Evolutionary conservation across 2,113 vertebrate species (phyloP).

Genomic region (Cyprinus carpio): DNA sequence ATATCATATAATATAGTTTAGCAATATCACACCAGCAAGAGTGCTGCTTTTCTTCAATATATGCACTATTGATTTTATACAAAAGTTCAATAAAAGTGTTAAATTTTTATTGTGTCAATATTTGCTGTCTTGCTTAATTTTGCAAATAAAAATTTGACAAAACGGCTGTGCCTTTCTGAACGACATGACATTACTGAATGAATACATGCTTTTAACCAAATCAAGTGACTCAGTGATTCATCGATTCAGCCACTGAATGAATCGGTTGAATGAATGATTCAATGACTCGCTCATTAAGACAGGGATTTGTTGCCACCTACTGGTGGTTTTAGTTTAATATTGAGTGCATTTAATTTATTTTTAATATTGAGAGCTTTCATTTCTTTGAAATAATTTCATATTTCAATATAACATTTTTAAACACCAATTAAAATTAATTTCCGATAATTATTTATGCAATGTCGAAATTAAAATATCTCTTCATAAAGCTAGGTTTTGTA

Average conservation of each 20-base stretch:
- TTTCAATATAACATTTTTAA: neutral
- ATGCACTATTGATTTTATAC: neutral
- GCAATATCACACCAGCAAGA: neutral
- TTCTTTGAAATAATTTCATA: neutral
- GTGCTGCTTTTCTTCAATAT: too few species aligned
- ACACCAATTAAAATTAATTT: neutral
- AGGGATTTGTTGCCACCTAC: too few species aligned
- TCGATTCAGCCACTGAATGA: too few species aligned
- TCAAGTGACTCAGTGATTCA: too few species aligned
- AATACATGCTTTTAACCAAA: neutral
- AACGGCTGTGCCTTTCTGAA: neutral
- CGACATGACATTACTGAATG: neutral
- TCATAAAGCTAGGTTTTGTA: too few species aligned
- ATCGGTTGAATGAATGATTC: too few species aligned
- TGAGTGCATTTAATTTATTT: neutral
- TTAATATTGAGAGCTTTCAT: neutral
- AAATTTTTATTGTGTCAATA: neutral
- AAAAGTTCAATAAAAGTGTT: neutral
- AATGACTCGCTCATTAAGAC: too few species aligned
- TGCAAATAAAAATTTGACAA: neutral
- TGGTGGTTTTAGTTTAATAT: too few species aligned
- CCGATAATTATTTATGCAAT: neutral
- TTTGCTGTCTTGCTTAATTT: too few species aligned
- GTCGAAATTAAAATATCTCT: neutral
- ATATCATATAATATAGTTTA: neutral